Percentiles rank a stretch among this genome's conserved stretches.
These are phyloP conservation scores for Brachionus paranguensis DNA, from an alignment of 1,140 invertebrate genomes.

Conservation along the genomic window DNA sequence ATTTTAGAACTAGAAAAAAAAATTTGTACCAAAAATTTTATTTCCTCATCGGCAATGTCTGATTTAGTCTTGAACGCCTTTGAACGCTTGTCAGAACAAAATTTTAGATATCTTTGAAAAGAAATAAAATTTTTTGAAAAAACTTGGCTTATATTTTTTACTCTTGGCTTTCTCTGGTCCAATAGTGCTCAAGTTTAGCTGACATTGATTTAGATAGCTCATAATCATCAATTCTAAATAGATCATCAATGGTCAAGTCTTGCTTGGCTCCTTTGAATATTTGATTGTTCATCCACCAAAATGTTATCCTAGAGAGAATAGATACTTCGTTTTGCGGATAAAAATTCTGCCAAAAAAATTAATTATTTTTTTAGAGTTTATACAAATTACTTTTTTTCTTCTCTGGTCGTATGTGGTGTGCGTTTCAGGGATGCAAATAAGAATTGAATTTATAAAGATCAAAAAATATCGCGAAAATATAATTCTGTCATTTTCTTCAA, in stretches of 20 bases:
- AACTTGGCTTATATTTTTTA: neutral
- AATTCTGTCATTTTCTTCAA: neutral
- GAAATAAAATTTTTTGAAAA: too few species aligned
- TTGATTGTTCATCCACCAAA: neutral
- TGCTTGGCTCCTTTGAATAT: neutral
- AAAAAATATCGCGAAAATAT: neutral
- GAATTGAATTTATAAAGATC: slow-evolving; percentile 1
- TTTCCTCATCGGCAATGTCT: neutral
- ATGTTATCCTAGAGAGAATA: neutral
- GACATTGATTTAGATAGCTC: neutral
- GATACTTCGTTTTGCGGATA: neutral
- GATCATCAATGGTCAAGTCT: neutral
- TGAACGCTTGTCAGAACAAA: neutral
- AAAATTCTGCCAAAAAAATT: neutral
- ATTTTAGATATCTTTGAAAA: neutral
- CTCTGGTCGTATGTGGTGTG: neutral
- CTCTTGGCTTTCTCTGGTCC: neutral
- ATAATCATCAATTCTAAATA: neutral
- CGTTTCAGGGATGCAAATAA: neutral
- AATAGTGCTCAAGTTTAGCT: neutral
- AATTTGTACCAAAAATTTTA: neutral
- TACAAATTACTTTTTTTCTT: neutral
- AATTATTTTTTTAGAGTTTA: neutral
- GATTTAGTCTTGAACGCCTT: neutral
- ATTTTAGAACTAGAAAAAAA: neutral